Percentiles rank a stretch among this genome's conserved stretches.
Conservation (phyloP, 35 echinoderm and acorn worm species). For the Stichopus chloronotus region DNA sequence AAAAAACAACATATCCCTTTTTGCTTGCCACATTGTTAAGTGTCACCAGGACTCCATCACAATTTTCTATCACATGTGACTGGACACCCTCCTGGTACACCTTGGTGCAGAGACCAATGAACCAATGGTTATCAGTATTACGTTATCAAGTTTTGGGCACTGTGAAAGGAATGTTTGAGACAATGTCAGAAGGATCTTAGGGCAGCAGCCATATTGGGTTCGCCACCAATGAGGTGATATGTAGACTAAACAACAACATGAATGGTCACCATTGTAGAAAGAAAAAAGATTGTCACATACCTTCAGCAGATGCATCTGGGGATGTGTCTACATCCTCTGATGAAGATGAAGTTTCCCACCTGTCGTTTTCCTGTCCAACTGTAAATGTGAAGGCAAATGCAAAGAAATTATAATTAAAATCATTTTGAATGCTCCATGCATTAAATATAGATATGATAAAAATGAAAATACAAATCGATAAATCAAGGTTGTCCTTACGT, state of each 20-base stretch:
- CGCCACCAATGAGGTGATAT: too few relatives aligned
- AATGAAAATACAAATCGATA: slow-evolving; percentile 1
- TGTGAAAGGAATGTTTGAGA: too few relatives aligned
- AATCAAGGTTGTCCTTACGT: not conserved
- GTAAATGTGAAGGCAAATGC: not conserved
- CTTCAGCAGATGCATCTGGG: not conserved
- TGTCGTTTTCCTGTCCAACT: not conserved
- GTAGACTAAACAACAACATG: not conserved
- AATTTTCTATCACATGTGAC: too few relatives aligned
- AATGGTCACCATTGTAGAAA: not conserved
- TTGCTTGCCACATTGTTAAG: too few relatives aligned
- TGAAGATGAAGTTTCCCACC: not conserved
- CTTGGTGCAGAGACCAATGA: too few relatives aligned
- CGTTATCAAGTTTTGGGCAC: too few relatives aligned
- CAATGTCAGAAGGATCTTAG: too few relatives aligned
- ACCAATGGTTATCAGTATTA: too few relatives aligned
- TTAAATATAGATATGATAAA: not conserved
- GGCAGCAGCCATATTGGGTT: too few relatives aligned
- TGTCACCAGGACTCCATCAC: too few relatives aligned
- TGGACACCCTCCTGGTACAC: too few relatives aligned
- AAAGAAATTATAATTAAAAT: not conserved
- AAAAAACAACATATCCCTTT: too few relatives aligned
- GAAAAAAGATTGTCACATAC: not conserved
- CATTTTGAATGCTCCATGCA: not conserved
- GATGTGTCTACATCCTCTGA: not conserved